Conservation (phyloP, 2,888 invertebrate genomes). For the Auanema freiburgensis region DNA sequence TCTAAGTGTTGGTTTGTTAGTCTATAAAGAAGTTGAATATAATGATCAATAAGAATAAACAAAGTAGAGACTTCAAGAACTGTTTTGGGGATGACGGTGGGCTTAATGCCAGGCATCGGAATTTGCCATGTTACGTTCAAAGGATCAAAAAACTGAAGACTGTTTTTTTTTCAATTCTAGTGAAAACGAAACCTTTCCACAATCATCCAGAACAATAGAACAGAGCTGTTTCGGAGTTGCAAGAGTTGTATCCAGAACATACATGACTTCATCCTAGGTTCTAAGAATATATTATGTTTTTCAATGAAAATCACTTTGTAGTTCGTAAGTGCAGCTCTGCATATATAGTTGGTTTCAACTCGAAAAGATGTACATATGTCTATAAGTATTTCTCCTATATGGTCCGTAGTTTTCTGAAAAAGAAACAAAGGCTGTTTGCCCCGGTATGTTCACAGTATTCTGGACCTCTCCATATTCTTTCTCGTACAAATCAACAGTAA, state of each 20-base stretch:
- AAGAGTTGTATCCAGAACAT: not conserved
- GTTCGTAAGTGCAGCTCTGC: not conserved
- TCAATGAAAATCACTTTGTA: conserved; percentile 1
- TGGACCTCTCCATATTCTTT: not conserved
- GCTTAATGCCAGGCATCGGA: conserved; percentile 46
- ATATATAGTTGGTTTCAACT: not conserved
- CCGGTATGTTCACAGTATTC: not conserved
- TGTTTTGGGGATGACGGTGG: conserved; percentile 26
- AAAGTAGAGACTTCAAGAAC: conserved; percentile 20
- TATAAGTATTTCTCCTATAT: not conserved
- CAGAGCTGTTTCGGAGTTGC: not conserved
- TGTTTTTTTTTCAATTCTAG: not conserved
- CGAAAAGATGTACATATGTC: not conserved
- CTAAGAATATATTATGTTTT: no score
- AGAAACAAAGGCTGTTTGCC: not conserved
- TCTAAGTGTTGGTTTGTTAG: conserved; percentile 38
- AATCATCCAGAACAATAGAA: not conserved
- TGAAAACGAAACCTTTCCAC: not conserved
- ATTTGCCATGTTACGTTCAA: conserved; percentile 42
- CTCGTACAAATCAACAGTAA: not conserved
- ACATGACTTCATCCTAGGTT: not conserved
- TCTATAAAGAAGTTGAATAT: conserved; percentile 11
- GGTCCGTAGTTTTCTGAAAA: not conserved
- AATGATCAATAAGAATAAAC: not conserved
- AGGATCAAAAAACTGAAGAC: conserved; percentile 32